A percentile compares a stretch with the other conserved stretches of the same genome.
Conservation (phyloP, 2,113 vertebrate genomes). For the Empidonax alnorum region DNA sequence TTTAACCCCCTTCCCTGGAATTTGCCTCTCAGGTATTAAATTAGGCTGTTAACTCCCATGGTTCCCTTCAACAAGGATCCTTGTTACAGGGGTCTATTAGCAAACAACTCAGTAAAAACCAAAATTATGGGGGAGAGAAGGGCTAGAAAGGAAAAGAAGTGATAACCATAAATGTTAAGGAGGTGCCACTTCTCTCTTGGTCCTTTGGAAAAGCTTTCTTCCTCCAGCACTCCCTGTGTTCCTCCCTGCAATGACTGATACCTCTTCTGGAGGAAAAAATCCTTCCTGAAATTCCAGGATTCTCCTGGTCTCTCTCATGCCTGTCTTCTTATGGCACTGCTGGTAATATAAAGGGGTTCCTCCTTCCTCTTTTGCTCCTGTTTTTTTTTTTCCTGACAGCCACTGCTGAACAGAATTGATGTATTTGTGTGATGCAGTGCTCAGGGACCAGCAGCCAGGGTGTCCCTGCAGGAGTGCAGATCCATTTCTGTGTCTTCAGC, state of each 20-base stretch:
- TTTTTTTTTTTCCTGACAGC: neutral
- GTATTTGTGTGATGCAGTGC: fast-evolving
- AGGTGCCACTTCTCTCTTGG: neutral
- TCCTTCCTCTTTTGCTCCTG: neutral
- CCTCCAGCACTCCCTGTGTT: neutral
- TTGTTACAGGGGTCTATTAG: neutral
- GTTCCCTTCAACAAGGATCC: neutral
- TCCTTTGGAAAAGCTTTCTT: neutral
- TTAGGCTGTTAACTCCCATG: neutral
- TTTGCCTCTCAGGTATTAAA: neutral
- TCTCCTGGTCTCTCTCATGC: neutral
- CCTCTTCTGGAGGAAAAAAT: neutral
- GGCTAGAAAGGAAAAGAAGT: neutral
- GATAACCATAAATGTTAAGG: neutral
- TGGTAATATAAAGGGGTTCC: too few species aligned
- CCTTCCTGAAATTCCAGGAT: neutral
- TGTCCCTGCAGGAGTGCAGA: fast-evolving
- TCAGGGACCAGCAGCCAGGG: neutral
- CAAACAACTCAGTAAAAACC: neutral
- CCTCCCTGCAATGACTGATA: neutral
- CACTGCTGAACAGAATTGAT: fast-evolving
- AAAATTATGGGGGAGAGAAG: neutral
- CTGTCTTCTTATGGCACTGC: neutral
- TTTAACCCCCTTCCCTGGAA: neutral
- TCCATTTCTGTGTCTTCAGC: neutral